phyloP scores from a whole-genome alignment of 2,113 vertebrate species.

The Pseudonaja textilis region DNA sequence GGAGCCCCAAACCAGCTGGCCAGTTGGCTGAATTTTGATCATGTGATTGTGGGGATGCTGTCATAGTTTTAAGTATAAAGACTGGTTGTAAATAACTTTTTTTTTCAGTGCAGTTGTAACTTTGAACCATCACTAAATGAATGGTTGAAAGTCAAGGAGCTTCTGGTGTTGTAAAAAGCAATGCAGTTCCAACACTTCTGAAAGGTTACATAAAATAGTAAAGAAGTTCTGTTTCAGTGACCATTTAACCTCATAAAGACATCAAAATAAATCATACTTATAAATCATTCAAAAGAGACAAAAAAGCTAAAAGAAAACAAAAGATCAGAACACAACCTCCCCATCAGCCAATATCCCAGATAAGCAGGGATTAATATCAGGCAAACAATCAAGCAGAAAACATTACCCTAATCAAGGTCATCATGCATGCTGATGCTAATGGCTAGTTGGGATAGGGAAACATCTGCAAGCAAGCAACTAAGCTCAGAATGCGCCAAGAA shows the following conservation, averaged over 20 bases:
- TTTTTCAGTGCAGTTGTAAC: background rate
- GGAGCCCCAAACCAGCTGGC: no score
- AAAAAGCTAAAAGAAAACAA: background rate
- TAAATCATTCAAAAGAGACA: background rate
- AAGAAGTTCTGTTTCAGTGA: background rate
- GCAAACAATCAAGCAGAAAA: background rate
- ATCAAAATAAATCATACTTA: background rate
- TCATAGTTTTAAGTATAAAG: background rate
- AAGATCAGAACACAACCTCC: background rate
- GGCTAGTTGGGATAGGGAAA: background rate
- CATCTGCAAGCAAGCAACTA: background rate
- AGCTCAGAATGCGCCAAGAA: background rate
- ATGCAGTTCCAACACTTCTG: background rate
- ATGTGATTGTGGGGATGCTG: background rate
- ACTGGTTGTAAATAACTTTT: background rate
- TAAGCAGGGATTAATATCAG: background rate
- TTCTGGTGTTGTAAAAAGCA: background rate
- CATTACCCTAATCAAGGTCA: background rate
- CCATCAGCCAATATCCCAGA: background rate
- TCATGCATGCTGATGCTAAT: background rate
- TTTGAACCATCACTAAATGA: background rate
- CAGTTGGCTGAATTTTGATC: background rate
- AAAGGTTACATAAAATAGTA: background rate
- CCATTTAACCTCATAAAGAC: background rate
- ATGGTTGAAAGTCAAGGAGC: background rate